A percentile compares a stretch with the other conserved stretches of the same genome.
These are phyloP conservation scores for Hemicentrotus pulcherrimus DNA, from an alignment of 35 echinoderm and acorn worm species.

Conservation along the genomic window DNA sequence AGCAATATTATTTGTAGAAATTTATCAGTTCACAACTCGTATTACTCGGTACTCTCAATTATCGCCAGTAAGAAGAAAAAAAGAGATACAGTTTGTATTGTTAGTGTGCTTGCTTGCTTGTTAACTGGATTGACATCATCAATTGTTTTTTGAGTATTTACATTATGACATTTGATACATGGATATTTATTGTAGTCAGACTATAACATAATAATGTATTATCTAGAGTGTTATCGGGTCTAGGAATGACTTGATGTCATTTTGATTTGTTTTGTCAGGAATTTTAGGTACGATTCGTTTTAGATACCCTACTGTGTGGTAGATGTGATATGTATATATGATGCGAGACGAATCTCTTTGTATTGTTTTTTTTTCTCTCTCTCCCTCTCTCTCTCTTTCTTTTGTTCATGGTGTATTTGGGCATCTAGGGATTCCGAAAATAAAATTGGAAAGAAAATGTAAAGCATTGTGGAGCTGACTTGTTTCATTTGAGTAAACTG, in stretches of 20 bases:
- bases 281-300: conserved; percentile 1
- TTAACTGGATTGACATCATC: not conserved
- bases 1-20: not conserved
- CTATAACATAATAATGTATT: not conserved
- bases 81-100: not conserved
- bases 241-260: not conserved
- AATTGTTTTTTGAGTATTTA: not conserved
- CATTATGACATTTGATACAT: conserved; percentile 10
- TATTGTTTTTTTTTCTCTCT: not conserved
- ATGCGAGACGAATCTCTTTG: conserved; percentile 2
- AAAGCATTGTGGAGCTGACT: not conserved
- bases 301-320: not conserved
- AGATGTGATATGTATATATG: conserved; percentile 39
- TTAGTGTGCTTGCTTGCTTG: not conserved
- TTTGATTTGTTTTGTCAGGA: conserved; percentile 20
- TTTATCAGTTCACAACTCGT: not conserved
- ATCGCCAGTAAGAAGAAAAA: not conserved
- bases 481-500: not conserved
- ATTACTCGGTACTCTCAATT: not conserved
- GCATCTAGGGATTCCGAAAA: conserved; percentile 34
- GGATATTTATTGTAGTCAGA: conserved; percentile 46
- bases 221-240: not conserved
- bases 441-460: conserved; percentile 28
- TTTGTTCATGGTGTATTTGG: conserved; percentile 31
- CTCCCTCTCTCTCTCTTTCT: not conserved